Percentiles rank a stretch among this genome's conserved stretches.
Evolutionary conservation across 1,140 invertebrate genomes (phyloP).

Genomic region (Neodiprion fabricii): DNA sequence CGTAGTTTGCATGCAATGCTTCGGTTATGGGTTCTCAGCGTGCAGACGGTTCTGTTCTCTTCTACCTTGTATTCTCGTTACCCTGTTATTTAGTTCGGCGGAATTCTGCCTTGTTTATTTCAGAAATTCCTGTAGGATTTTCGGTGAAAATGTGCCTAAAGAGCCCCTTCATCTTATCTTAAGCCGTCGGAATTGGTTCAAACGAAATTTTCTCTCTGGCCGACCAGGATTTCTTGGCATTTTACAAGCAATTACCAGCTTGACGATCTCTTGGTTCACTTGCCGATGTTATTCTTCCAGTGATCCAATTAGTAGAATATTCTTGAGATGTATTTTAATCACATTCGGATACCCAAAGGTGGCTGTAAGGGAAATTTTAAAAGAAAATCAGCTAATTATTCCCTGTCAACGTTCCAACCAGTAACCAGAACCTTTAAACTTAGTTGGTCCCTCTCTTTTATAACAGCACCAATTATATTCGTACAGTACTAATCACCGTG

Average conservation of each 20-base stretch:
- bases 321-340: neutral
- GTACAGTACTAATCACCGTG: no score
- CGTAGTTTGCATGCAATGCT: constrained; percentile 11
- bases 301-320: neutral
- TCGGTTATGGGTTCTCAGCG: neutral
- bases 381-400: neutral
- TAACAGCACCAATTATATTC: no score
- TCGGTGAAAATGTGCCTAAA: no score
- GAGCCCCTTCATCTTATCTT: no score
- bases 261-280: neutral
- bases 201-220: no score
- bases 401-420: neutral
- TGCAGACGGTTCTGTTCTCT: no score
- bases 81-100: neutral
- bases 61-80: constrained; percentile 11
- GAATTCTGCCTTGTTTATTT: no score
- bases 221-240: no score
- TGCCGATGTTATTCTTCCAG: neutral
- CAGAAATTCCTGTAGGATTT: no score
- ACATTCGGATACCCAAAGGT: neutral
- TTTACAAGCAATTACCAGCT: neutral
- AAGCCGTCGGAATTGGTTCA: no score
- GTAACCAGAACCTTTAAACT: no score
- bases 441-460: no score
- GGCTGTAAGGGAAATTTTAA: neutral